phyloP scores from a whole-genome alignment of 2,797 vertebrate genomes.

The Enteromius radiatus region DNA sequence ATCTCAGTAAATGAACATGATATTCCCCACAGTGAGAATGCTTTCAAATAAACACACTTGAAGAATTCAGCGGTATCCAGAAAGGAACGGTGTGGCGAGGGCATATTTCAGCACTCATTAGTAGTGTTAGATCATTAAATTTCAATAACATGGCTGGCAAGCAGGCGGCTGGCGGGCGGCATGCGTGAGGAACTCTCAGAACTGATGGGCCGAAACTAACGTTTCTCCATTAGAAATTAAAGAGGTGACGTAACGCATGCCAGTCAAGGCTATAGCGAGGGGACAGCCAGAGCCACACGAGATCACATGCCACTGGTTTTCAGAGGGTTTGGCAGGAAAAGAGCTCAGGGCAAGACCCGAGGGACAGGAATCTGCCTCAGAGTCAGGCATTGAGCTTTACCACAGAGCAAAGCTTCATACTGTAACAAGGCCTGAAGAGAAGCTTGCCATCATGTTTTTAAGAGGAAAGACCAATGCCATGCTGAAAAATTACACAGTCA shows the following conservation, averaged over 20 bases:
- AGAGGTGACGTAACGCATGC: constrained; percentile 28
- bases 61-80: constrained; percentile 38
- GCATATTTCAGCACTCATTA: constrained; percentile 55
- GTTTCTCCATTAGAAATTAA: constrained; percentile 38
- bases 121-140: constrained; percentile 60
- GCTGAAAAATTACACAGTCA: background rate
- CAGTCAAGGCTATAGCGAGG: background rate
- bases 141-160: constrained; percentile 54
- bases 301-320: background rate
- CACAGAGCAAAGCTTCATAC: background rate
- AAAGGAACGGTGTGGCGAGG: constrained; percentile 30
- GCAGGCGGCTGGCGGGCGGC: constrained; percentile 43
- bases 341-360: background rate
- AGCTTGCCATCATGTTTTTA: background rate
- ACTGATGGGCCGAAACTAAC: constrained; percentile 49
- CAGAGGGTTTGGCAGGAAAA: constrained; percentile 13
- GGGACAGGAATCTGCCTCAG: background rate
- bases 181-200: constrained; percentile 46
- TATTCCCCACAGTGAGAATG: constrained; percentile 23
- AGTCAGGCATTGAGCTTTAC: background rate
- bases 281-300: background rate
- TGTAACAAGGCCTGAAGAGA: background rate
- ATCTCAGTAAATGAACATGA: constrained; percentile 35
- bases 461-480: background rate
- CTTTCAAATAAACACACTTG: constrained; percentile 55